Percentiles rank a stretch among this genome's conserved stretches.
These are phyloP conservation scores for Poeciliopsis turrubarensis DNA, from an alignment of 2,113 vertebrate genomes.

Conservation along the genomic window DNA sequence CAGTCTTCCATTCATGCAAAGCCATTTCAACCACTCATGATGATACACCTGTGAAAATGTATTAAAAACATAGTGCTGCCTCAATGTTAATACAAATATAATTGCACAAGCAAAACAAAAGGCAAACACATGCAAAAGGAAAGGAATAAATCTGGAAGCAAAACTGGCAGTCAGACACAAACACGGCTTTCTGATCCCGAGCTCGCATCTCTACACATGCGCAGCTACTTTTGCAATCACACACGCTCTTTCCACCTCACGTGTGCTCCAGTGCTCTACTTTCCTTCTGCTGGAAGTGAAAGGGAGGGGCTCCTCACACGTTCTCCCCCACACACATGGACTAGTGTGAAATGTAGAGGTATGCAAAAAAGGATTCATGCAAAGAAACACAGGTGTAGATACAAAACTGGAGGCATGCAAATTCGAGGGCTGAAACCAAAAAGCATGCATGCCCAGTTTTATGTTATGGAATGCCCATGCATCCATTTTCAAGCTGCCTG, in stretches of 20 bases:
- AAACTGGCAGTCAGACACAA: constrained; percentile 16
- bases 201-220: constrained; percentile 49
- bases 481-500: not conserved
- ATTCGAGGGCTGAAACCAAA: not conserved
- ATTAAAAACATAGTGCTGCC: not conserved
- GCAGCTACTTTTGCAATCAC: constrained; percentile 46
- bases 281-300: constrained; percentile 45
- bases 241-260: constrained; percentile 61
- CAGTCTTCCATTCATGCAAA: not conserved
- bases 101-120: not conserved
- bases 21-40: not conserved
- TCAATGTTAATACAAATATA: not conserved
- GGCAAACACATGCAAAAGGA: constrained; percentile 3
- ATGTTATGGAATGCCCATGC: not conserved
- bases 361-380: not conserved
- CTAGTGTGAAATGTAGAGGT: not conserved
- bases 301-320: constrained; percentile 43
- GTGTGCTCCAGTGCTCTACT: constrained; percentile 78
- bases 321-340: constrained; percentile 11
- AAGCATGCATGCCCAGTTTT: not conserved
- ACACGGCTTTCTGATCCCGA: constrained; percentile 46
- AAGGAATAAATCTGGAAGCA: constrained; percentile 13
- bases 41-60: constrained; percentile 5
- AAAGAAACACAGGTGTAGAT: not conserved
- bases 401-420: not conserved